phyloP scores from a whole-genome alignment of 2,888 invertebrate genomes.

The Stenolophus ochropezus region DNA sequence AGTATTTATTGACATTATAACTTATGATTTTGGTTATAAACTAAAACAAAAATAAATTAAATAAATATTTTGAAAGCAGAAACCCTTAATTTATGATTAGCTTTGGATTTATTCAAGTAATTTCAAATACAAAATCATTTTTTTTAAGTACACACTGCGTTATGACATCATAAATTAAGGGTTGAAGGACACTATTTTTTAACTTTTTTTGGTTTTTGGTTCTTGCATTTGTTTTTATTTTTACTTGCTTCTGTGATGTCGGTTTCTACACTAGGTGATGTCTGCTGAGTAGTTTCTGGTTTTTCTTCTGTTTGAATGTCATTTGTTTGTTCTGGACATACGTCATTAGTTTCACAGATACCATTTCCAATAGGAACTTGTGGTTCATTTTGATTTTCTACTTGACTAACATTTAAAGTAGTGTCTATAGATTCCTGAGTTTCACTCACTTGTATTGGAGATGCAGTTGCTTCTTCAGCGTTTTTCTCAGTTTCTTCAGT shows the following conservation, averaged over 20 bases:
- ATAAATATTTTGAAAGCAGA: neutral
- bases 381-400: neutral
- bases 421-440: neutral
- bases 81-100: neutral
- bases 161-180: neutral
- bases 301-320: neutral
- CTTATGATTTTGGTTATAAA: neutral
- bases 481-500: neutral
- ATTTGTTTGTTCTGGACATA: neutral
- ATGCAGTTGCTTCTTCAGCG: neutral
- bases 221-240: slow-evolving; percentile 17
- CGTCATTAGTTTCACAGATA: neutral
- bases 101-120: too few species aligned
- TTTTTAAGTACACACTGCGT: too few species aligned
- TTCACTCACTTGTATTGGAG: neutral
- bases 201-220: slow-evolving; percentile 9
- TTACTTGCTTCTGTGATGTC: neutral
- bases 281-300: neutral
- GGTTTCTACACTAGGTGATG: neutral
- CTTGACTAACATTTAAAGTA: neutral
- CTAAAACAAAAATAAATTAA: slow-evolving; percentile 16
- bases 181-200: neutral
- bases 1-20: slow-evolving; percentile 12
- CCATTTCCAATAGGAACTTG: neutral
- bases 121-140: too few species aligned